Evolutionary conservation across 2,888 invertebrate genomes (phyloP).

Genomic region (Hydrotaea diabolus): DNA sequence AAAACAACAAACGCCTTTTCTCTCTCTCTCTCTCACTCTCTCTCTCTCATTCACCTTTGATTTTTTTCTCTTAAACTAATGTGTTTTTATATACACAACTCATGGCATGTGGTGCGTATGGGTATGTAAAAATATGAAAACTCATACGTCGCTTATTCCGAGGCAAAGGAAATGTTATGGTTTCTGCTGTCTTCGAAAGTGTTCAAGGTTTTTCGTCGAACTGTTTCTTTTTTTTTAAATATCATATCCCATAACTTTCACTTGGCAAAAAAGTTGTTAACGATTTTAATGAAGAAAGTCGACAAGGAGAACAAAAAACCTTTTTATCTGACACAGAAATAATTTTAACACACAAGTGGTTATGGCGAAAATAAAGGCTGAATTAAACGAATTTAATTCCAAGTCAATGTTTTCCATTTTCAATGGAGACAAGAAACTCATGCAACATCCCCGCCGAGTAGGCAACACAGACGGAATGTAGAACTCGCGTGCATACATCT

Average conservation of each 20-base stretch:
- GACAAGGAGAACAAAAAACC: neutral
- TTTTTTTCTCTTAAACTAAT: too few relatives aligned
- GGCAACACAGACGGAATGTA: neutral
- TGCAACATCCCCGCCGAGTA: slow-evolving; percentile 34
- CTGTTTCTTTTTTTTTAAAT: neutral
- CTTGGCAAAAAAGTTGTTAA: slow-evolving; percentile 1
- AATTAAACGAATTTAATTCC: neutral
- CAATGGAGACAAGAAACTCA: neutral
- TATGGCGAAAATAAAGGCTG: too few relatives aligned
- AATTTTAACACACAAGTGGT: neutral
- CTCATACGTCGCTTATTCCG: slow-evolving; percentile 1
- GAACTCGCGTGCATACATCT: slow-evolving; percentile 47
- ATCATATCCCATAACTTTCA: neutral
- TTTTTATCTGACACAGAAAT: neutral
- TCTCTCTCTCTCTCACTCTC: too few relatives aligned
- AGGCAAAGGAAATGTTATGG: neutral
- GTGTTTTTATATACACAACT: too few relatives aligned
- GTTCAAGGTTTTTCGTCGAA: slow-evolving; percentile 10
- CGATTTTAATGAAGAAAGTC: too few relatives aligned
- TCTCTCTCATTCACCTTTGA: too few relatives aligned
- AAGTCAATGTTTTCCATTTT: too few relatives aligned
- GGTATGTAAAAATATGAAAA: slow-evolving; percentile 1
- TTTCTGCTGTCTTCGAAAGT: neutral
- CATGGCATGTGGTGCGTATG: neutral
- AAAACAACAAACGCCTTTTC: too few relatives aligned